Conservation (phyloP, 2,113 vertebrate genomes). For the Enhydra lutris region DNA sequence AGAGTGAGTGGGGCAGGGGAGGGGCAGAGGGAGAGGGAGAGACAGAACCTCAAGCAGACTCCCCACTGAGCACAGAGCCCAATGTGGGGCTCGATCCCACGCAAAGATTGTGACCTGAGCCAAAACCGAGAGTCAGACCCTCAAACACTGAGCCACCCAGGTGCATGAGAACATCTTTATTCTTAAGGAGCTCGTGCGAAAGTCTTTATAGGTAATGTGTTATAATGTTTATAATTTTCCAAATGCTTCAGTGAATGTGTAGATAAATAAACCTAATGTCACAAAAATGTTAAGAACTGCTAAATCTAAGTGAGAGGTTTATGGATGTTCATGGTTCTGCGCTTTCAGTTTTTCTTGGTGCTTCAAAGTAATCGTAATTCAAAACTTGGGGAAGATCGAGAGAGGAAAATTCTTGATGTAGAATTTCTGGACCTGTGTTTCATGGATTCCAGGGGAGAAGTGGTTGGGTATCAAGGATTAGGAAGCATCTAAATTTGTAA, state of each 20-base stretch:
- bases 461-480: not conserved
- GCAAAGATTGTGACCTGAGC: not conserved
- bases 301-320: not conserved
- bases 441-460: not conserved
- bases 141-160: not conserved
- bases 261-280: not conserved
- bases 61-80: not conserved
- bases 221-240: not conserved
- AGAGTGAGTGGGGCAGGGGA: not conserved
- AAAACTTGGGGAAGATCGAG: not conserved
- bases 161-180: not conserved
- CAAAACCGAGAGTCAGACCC: not conserved
- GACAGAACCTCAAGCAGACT: not conserved
- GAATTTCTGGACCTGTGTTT: not conserved
- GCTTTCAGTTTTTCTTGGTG: not conserved
- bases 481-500: not conserved
- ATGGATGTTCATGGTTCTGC: not conserved
- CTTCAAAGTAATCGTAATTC: not conserved
- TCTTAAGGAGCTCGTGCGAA: not conserved
- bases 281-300: not conserved
- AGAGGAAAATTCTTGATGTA: not conserved
- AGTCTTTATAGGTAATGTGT: not conserved
- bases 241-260: not conserved
- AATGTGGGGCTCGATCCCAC: not conserved
- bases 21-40: not conserved